These are phyloP conservation scores for Podabrus alpinus DNA, from an alignment of 2,888 invertebrate genomes.

Conservation along the genomic window DNA sequence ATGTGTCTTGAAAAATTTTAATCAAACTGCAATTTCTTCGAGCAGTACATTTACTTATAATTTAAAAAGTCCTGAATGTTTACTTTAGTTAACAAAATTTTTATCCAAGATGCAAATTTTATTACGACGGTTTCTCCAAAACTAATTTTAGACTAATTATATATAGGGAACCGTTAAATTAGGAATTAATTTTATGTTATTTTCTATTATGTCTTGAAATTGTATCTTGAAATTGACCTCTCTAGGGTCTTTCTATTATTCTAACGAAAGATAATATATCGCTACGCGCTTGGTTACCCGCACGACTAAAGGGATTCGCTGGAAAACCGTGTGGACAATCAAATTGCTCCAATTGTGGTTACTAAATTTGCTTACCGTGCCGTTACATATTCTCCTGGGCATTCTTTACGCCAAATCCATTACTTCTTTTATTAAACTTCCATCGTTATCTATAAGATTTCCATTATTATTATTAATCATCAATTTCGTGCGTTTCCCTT, in stretches of 20 bases:
- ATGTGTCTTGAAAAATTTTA: neutral
- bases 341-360: constrained; percentile 23
- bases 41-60: neutral
- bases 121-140: neutral
- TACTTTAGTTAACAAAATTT: neutral
- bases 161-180: neutral
- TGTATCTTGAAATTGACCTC: constrained; percentile 17
- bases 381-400: constrained; percentile 7
- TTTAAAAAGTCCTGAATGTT: neutral
- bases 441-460: neutral
- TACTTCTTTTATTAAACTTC: neutral
- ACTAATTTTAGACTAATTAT: neutral
- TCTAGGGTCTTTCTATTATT: constrained; percentile 16
- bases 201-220: neutral
- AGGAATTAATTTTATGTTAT: neutral
- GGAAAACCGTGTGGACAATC: constrained; percentile 21
- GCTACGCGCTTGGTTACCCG: constrained; percentile 13
- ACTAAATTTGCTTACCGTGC: constrained; percentile 20
- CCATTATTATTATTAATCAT: neutral
- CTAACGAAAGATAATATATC: constrained; percentile 11
- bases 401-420: neutral
- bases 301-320: constrained; percentile 19
- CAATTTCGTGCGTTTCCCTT: neutral
- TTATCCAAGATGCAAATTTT: neutral
- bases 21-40: neutral